Conservation (phyloP, 53 echinoderm and acorn worm genomes). For the Luidia sarsii region DNA sequence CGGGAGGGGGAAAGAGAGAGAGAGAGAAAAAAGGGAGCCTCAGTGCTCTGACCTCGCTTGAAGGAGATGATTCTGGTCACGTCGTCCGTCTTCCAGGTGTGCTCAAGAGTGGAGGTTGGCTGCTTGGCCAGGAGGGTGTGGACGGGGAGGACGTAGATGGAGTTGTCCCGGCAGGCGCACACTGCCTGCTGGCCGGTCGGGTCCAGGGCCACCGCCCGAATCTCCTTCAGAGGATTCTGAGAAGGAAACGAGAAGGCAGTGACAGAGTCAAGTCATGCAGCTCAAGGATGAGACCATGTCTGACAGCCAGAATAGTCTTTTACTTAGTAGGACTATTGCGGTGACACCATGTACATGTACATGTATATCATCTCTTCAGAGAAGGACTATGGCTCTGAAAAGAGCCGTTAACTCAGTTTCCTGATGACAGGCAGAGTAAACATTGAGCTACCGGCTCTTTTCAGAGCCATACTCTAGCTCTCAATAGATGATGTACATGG, state of each 20-base stretch:
- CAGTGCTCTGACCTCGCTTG: conserved; percentile 68
- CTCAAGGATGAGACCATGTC: too few relatives aligned
- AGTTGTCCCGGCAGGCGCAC: conserved; percentile 66
- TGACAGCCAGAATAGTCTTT: too few relatives aligned
- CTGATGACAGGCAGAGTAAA: neutral
- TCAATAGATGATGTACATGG: too few relatives aligned
- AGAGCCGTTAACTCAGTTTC: too few relatives aligned
- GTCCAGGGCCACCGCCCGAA: conserved; percentile 64
- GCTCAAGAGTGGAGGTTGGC: neutral
- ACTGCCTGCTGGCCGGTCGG: conserved; percentile 67
- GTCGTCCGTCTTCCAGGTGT: conserved; percentile 72
- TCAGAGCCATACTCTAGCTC: too few relatives aligned
- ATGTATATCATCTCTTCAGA: too few relatives aligned
- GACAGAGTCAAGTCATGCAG: neutral
- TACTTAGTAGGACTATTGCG: too few relatives aligned
- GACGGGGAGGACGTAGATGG: conserved; percentile 65
- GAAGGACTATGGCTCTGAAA: too few relatives aligned
- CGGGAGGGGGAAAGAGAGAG: too few relatives aligned
- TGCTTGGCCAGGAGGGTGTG: neutral
- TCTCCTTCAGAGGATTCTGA: conserved; percentile 70
- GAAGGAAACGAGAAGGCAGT: neutral
- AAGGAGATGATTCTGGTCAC: conserved; percentile 61
- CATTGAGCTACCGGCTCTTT: too few relatives aligned
- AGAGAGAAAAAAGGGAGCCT: too few relatives aligned
- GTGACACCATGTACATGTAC: neutral